A percentile compares a stretch with the other conserved stretches of the same genome.
Evolutionary conservation across 2,888 invertebrate genomes (phyloP).

Genomic region (Microplitis manilae): DNA sequence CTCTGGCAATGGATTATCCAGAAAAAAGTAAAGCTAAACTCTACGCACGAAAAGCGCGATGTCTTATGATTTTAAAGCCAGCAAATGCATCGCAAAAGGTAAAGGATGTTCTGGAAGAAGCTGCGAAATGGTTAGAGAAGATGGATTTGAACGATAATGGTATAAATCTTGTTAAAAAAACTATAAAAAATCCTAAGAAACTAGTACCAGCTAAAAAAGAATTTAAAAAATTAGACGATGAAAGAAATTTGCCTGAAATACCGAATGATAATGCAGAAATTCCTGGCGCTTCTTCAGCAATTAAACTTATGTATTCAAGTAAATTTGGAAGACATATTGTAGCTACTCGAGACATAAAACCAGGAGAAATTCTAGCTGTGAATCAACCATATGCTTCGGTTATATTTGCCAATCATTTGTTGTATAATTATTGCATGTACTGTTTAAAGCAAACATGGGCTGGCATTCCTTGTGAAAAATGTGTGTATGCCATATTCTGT

Average conservation of each 20-base stretch:
- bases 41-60: constrained; percentile 75
- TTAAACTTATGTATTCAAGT: constrained; percentile 75
- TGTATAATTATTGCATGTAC: constrained; percentile 78
- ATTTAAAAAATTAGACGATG: constrained; percentile 41
- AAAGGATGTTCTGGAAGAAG: constrained; percentile 49
- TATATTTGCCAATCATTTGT: constrained; percentile 72
- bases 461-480: constrained; percentile 78
- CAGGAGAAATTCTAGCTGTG: constrained; percentile 83
- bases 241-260: constrained; percentile 37
- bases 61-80: constrained; percentile 58
- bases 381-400: constrained; percentile 83
- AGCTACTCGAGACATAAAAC: constrained; percentile 78
- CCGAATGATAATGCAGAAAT: constrained; percentile 65
- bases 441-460: constrained; percentile 77
- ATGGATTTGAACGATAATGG: constrained; percentile 35
- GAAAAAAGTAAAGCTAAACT: constrained; percentile 77
- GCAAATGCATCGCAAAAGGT: constrained; percentile 24
- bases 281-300: constrained; percentile 77
- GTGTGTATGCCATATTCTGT: constrained; percentile 80
- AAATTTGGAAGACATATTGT: constrained; percentile 81
- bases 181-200: constrained; percentile 37
- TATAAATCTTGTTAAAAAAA: constrained; percentile 40
- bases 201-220: constrained; percentile 19
- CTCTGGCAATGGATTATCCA: constrained; percentile 77
- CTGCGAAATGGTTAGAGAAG: constrained; percentile 52